A percentile compares a stretch with the other conserved stretches of the same genome.
Evolutionary conservation across 2,888 invertebrate genomes (phyloP).

Genomic region (Aelia acuminata): DNA sequence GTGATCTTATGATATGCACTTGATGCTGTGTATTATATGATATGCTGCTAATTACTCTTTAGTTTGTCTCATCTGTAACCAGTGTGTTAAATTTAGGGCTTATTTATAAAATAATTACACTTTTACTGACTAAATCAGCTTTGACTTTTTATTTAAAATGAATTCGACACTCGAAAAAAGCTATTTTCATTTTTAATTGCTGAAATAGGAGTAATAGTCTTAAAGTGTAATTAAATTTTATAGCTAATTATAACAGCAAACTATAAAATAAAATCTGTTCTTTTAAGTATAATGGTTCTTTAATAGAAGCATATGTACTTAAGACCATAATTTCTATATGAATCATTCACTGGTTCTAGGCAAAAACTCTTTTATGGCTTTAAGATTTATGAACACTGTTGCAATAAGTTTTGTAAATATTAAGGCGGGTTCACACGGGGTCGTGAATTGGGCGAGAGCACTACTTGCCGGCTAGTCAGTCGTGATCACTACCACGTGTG

Average conservation of each 20-base stretch:
- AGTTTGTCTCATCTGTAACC: not conserved
- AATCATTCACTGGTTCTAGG: not conserved
- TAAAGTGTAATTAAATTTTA: not conserved
- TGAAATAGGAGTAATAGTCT: not conserved
- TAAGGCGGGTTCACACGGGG: too few relatives aligned
- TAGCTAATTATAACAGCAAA: not conserved
- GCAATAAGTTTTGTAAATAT: not conserved
- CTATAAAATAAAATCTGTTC: not conserved
- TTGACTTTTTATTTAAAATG: not conserved
- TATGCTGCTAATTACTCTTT: not conserved
- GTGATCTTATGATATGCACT: not conserved
- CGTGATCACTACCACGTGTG: too few relatives aligned
- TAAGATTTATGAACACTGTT: not conserved
- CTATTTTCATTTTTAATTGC: not conserved
- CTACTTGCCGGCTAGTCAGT: too few relatives aligned
- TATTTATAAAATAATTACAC: not conserved
- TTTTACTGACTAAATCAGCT: not conserved
- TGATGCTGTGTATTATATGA: not conserved
- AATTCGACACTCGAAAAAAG: not conserved
- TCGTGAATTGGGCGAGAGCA: too few relatives aligned
- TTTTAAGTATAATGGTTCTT: not conserved
- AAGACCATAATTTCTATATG: not conserved
- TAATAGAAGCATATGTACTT: not conserved
- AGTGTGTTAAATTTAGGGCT: not conserved
- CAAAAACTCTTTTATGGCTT: not conserved